phyloP scores from a whole-genome alignment of 2,888 invertebrate species.

The Standfussiana lucernea region DNA sequence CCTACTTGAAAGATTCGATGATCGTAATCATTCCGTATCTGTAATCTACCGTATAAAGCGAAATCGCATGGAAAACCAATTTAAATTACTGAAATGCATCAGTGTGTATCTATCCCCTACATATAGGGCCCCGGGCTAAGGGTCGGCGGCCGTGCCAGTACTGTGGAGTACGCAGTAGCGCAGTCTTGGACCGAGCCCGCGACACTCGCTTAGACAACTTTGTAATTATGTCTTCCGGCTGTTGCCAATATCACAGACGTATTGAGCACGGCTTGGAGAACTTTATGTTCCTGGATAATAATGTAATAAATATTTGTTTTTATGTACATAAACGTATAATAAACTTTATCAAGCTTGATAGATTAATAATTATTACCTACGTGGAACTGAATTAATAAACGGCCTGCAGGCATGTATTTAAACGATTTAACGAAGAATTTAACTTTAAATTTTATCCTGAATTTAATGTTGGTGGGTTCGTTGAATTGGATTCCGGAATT shows the following conservation, averaged over 20 bases:
- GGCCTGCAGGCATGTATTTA: neutral
- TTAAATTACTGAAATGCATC: slow-evolving; percentile 51
- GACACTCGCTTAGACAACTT: slow-evolving; percentile 51
- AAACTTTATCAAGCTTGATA: neutral
- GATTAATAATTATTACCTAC: neutral
- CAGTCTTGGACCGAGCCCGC: slow-evolving; percentile 6
- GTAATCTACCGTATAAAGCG: slow-evolving; percentile 49
- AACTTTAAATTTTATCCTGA: neutral
- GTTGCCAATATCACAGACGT: slow-evolving; percentile 48
- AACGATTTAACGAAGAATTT: neutral
- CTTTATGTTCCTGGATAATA: slow-evolving; percentile 43
- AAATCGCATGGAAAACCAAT: slow-evolving; percentile 54
- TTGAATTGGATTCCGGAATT: neutral
- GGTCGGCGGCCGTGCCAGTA: slow-evolving; percentile 21
- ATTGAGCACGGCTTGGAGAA: slow-evolving; percentile 47
- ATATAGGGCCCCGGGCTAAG: slow-evolving; percentile 27
- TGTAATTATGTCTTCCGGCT: slow-evolving; percentile 59
- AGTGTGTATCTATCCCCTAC: slow-evolving; percentile 38
- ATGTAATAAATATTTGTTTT: slow-evolving; percentile 32
- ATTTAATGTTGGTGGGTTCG: neutral
- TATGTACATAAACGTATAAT: neutral
- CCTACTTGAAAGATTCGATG: neutral
- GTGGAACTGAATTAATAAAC: neutral
- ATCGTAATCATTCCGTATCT: slow-evolving; percentile 6
- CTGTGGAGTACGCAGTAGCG: neutral